Conservation (phyloP, 1,140 invertebrate species). For the Frieseomelitta varia region DNA sequence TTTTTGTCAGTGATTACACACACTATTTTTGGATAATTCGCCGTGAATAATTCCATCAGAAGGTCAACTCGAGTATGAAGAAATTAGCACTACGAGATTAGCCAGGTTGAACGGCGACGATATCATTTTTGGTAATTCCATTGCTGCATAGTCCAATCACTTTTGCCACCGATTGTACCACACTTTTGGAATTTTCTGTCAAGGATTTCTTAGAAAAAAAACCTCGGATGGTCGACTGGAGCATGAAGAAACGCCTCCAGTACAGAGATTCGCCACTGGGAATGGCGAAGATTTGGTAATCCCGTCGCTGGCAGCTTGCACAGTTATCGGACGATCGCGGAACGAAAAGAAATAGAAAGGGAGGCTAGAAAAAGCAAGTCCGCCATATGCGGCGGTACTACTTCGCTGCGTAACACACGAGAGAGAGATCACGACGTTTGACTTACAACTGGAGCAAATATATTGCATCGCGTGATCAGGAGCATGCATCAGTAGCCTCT, state of each 20-base stretch:
- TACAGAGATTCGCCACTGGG: background rate
- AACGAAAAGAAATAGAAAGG: constrained; percentile 13
- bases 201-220: background rate
- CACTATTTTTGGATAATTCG: background rate
- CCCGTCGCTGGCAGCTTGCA: background rate
- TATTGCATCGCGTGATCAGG: constrained; percentile 61
- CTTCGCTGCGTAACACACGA: constrained; percentile 22
- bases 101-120: too few relatives aligned
- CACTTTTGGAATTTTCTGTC: background rate
- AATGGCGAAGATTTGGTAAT: constrained; percentile 9
- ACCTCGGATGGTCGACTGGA: too few relatives aligned
- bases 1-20: background rate
- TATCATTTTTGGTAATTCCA: too few relatives aligned
- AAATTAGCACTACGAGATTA: too few relatives aligned
- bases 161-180: background rate
- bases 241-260: too few relatives aligned
- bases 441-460: constrained; percentile 43
- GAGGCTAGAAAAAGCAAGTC: constrained; percentile 54
- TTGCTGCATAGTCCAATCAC: too few relatives aligned
- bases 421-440: constrained; percentile 27
- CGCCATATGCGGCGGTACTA: constrained; percentile 40
- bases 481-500: constrained; percentile 62
- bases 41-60: too few relatives aligned
- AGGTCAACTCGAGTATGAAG: too few relatives aligned
- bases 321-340: constrained; percentile 1